phyloP scores from a whole-genome alignment of 2,113 vertebrate species.

The Gobiocypris rarus region DNA sequence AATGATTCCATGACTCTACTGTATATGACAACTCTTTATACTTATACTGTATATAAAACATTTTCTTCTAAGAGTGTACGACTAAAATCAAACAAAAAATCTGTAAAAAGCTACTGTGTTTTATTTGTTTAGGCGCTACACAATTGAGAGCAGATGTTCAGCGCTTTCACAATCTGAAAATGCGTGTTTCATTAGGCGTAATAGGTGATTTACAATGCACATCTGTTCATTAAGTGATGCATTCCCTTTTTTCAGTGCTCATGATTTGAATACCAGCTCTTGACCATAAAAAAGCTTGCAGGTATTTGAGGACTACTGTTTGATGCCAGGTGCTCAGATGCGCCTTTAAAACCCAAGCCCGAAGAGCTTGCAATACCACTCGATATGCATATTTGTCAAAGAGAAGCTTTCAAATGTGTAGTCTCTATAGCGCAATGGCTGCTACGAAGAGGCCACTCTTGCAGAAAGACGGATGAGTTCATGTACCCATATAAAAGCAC shows the following conservation, averaged over 20 bases:
- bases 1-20: no score
- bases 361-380: conserved; percentile 8
- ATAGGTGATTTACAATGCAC: conserved; percentile 46
- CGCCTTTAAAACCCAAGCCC: not conserved
- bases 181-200: conserved; percentile 42
- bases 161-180: conserved; percentile 23
- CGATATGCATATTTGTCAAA: conserved; percentile 27
- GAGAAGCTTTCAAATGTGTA: conserved; percentile 19
- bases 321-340: conserved; percentile 9
- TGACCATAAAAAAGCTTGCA: not conserved
- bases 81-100: not conserved
- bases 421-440: not conserved
- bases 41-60: no score
- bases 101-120: not conserved
- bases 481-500: not conserved
- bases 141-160: conserved; percentile 44
- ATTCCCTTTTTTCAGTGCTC: not conserved
- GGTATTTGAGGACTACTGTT: conserved; percentile 1
- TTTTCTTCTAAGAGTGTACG: not conserved
- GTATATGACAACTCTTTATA: no score
- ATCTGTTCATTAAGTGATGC: conserved; percentile 42
- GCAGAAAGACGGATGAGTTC: not conserved
- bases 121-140: not conserved
- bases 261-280: not conserved
- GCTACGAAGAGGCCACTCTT: conserved; percentile 13